phyloP scores from a whole-genome alignment of 2,797 vertebrate genomes.

The Liparis tanakae region DNA sequence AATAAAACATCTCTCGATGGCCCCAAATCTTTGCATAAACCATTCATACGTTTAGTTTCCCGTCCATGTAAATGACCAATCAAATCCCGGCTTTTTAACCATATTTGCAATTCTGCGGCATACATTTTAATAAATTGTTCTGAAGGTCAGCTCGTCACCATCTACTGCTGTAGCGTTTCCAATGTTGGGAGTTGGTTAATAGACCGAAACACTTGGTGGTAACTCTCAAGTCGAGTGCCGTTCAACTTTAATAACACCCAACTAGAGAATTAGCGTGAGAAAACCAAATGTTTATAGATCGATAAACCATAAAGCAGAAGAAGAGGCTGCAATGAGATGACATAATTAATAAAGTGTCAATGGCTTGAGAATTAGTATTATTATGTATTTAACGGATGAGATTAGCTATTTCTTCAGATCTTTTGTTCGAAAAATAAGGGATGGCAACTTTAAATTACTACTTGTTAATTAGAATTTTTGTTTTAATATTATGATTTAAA shows the following conservation, averaged over 20 bases:
- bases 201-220: background rate
- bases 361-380: background rate
- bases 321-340: background rate
- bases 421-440: background rate
- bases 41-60: background rate
- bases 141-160: background rate
- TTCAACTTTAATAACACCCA: background rate
- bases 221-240: background rate
- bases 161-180: background rate
- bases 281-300: background rate
- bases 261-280: background rate
- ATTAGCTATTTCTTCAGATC: background rate
- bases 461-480: background rate
- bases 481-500: background rate
- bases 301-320: background rate
- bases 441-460: background rate
- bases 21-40: background rate
- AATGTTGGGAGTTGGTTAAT: background rate
- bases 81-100: background rate
- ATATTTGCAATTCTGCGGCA: background rate
- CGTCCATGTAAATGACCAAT: background rate
- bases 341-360: background rate
- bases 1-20: background rate
- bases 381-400: background rate
- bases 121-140: background rate